Conservation (phyloP, 2,113 vertebrate genomes). For the Prietella phreatophila region DNA sequence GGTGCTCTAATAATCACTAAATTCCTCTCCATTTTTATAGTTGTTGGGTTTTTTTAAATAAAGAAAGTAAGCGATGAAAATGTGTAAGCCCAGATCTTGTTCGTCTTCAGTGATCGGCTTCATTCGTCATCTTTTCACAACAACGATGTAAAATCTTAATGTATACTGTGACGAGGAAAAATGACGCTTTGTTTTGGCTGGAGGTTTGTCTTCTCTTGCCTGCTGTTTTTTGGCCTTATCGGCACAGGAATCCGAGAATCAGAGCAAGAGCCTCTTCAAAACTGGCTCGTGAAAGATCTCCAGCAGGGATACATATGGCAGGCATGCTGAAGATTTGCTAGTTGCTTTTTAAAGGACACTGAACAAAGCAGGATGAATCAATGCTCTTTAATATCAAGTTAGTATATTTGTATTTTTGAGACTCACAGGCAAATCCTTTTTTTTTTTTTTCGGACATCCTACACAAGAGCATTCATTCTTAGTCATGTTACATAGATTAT, state of each 20-base stretch:
- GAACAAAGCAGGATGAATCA: neutral
- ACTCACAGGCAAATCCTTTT: neutral
- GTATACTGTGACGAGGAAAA: neutral
- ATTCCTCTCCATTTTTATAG: neutral
- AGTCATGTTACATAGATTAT: neutral
- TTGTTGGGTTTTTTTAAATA: no score
- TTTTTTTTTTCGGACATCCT: neutral
- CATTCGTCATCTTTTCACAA: neutral
- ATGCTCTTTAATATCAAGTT: neutral
- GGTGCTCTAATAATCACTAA: neutral
- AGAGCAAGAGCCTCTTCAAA: neutral
- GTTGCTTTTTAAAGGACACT: conserved; percentile 12
- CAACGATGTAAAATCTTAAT: neutral
- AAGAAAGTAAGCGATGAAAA: no score
- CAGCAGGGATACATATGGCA: conserved; percentile 12
- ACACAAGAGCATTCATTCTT: neutral
- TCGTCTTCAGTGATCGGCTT: neutral
- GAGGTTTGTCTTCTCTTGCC: neutral
- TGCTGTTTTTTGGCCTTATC: neutral
- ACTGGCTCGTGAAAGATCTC: conserved; percentile 11
- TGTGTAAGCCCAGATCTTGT: neutral
- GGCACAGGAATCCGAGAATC: neutral
- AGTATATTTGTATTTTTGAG: neutral
- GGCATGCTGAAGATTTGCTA: neutral
- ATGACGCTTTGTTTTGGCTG: neutral